Evolutionary conservation across 2,797 vertebrate genomes (phyloP), one percentile per base, ranked within the genome.

Genomic region (Nyctalus aviator): DNA sequence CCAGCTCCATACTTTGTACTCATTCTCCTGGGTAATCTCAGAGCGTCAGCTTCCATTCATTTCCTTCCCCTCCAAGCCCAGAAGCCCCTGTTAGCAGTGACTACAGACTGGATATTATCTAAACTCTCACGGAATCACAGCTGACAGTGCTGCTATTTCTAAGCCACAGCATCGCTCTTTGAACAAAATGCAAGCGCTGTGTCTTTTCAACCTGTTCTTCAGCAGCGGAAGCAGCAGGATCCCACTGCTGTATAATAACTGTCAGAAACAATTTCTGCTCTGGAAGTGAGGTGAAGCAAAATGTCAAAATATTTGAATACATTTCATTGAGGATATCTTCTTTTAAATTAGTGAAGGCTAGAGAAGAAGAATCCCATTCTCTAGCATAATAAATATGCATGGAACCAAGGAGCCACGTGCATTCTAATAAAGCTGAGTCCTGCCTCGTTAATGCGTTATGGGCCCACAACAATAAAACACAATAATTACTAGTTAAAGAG

Each of bases 301-400:
- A 99, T 99, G 99, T 99, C 99, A 99, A 99, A 99, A 99, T 99
- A 99, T 99, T 99, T 99, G 99, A 99, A 99, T 99, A 99, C 99
- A 99, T 99, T 99, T 99, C 98, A 99, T 98, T 98, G 99, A 99
- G 98, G 98, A 98, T 98, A 98, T 98, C 98, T 99, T 98, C 98
- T 98, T 98, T 98, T 99, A 99, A 98, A 98, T 98, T 98, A 98
- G 98, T 97, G 98, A 98, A 98, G 98, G 98, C 98, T 98, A 98
- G 98, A 98, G 97, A 97, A 98, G 98, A 97, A 98, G 98, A 98
- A 98, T 98, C 97, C 98, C 98, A 98, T 98, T 98, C 98, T 98
- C 98, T 98, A 10, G 0, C 97, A 98, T 98, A 98, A 99, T 99
- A 98, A 98, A 98, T 98, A 98, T 98, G 98, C 98, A 98, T 98